Conservation (phyloP, 2,797 vertebrate genomes). For the Tapirus indicus region DNA sequence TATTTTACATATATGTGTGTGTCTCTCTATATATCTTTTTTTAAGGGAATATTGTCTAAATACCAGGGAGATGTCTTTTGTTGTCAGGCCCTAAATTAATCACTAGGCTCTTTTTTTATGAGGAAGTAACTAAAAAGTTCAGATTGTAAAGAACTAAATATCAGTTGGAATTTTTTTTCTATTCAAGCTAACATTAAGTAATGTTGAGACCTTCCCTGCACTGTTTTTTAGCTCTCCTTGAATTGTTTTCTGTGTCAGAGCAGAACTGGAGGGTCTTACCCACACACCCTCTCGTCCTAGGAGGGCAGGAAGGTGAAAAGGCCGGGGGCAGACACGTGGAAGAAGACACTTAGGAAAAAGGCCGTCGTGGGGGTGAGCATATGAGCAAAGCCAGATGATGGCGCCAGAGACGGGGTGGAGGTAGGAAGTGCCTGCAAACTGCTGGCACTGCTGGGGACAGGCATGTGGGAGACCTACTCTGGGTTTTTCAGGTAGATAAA, state of each 20-base stretch:
- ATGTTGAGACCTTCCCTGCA: not conserved
- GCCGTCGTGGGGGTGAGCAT: rapidly evolving
- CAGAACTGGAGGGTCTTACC: not conserved
- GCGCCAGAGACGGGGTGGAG: rapidly evolving
- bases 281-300: no score
- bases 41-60: not conserved
- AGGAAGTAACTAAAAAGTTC: not conserved
- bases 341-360: not conserved
- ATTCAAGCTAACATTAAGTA: not conserved
- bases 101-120: not conserved
- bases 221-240: not conserved
- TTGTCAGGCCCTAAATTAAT: not conserved
- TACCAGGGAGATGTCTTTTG: not conserved
- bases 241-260: not conserved
- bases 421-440: rapidly evolving
- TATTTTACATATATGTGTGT: not conserved
- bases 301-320: not conserved
- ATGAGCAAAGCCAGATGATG: rapidly evolving
- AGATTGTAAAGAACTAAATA: not conserved
- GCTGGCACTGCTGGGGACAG: not conserved
- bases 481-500: not conserved
- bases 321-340: not conserved
- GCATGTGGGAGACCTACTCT: not conserved
- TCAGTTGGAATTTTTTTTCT: not conserved
- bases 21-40: not conserved